Evolutionary conservation across 2,888 invertebrate genomes (phyloP).

Genomic region (Oxytorus armatus): DNA sequence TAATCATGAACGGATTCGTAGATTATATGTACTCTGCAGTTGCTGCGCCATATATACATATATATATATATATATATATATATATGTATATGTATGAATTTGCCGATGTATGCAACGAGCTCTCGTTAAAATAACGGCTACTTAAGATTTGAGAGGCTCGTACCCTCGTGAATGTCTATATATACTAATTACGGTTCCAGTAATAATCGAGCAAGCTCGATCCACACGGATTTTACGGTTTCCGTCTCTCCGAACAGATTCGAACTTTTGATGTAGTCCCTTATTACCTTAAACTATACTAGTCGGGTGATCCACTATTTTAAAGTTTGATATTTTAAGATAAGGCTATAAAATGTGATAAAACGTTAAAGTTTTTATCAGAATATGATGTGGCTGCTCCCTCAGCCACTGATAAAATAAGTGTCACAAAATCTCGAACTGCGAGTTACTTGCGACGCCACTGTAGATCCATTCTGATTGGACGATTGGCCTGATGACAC

Average conservation of each 20-base stretch:
- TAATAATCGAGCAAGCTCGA: conserved; percentile 35
- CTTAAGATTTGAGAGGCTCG: conserved; percentile 75
- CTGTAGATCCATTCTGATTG: too few relatives aligned
- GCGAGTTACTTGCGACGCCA: too few relatives aligned
- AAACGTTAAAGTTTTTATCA: too few relatives aligned
- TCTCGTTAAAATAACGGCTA: conserved; percentile 79
- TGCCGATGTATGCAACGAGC: conserved; percentile 57
- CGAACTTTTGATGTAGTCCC: too few relatives aligned
- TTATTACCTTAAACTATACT: too few relatives aligned
- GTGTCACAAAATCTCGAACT: too few relatives aligned
- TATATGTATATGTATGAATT: conserved; percentile 6
- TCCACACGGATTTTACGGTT: conserved; percentile 31
- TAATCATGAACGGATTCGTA: conserved; percentile 68
- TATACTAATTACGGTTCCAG: conserved; percentile 63
- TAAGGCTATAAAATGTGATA: too few relatives aligned
- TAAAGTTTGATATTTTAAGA: too few relatives aligned
- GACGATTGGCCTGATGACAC: too few relatives aligned
- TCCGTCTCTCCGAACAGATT: conserved; percentile 22
- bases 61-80: conserved; percentile 6
- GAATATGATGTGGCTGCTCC: too few relatives aligned
- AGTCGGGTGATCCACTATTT: too few relatives aligned
- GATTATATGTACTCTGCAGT: conserved; percentile 45
- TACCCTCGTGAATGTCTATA: conserved; percentile 60
- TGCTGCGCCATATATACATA: conserved; percentile 3
- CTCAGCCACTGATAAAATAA: too few relatives aligned